Percentiles rank a stretch among this genome's conserved stretches.
These are phyloP conservation scores for Nephrotoma flavescens DNA, from an alignment of 2,888 invertebrate genomes.

Conservation along the genomic window DNA sequence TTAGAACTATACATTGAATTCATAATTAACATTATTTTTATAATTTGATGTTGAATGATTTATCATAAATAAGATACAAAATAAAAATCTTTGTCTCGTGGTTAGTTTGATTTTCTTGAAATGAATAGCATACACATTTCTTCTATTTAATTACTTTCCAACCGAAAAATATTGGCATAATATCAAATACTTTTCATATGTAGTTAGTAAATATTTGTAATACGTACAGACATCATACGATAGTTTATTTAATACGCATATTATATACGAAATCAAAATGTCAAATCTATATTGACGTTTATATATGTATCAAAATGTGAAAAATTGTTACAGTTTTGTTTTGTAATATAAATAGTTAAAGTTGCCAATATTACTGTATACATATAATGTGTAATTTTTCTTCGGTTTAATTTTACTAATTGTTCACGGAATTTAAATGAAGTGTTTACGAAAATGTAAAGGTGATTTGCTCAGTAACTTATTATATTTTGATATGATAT, in stretches of 20 bases:
- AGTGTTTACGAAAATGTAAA: not conserved
- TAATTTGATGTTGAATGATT: not conserved
- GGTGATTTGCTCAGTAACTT: not conserved
- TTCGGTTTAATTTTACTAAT: not conserved
- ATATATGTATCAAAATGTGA: not conserved
- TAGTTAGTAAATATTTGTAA: not conserved
- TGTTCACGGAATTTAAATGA: not conserved
- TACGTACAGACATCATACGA: not conserved
- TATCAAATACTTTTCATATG: not conserved
- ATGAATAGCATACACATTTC: not conserved
- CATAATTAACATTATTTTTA: too few species aligned
- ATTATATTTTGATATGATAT: not conserved
- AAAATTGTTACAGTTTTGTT: not conserved
- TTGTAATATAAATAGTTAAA: not conserved
- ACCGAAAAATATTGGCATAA: not conserved
- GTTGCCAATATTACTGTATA: not conserved
- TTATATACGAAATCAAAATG: not conserved
- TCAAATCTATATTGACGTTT: not conserved
- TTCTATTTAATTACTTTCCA: not conserved
- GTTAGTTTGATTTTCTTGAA: not conserved
- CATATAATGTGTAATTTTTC: not conserved
- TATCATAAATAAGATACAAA: not conserved
- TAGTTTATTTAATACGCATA: not conserved
- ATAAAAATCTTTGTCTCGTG: too few species aligned
- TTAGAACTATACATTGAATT: too few species aligned